Percentiles rank a stretch among this genome's conserved stretches.
These are phyloP conservation scores for Erithacus rubecula DNA, from an alignment of 2,797 vertebrate species.

Conservation along the genomic window DNA sequence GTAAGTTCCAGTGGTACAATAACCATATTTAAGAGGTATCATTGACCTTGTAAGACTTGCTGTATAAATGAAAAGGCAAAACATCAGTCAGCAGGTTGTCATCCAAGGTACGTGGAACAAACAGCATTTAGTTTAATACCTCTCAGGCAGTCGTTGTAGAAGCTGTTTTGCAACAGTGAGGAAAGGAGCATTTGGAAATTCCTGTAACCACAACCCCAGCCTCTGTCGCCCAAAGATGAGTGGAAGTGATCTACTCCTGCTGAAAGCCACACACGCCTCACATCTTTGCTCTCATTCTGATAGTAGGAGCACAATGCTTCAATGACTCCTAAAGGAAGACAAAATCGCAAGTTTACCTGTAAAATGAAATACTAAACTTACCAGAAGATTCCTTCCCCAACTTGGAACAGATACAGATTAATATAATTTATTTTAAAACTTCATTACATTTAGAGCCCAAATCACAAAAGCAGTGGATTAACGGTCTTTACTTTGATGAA, in stretches of 20 bases:
- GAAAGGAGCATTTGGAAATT: conserved; percentile 96
- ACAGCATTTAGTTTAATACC: conserved; percentile 72
- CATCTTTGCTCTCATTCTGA: conserved; percentile 78
- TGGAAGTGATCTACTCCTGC: conserved; percentile 87
- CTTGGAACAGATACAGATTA: not conserved
- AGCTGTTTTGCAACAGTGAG: conserved; percentile 78
- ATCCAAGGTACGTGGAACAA: not conserved
- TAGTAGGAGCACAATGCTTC: conserved; percentile 81
- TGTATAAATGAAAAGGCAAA: not conserved
- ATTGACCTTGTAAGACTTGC: not conserved
- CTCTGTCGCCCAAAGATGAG: conserved; percentile 86
- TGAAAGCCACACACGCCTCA: conserved; percentile 87
- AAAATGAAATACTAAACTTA: not conserved
- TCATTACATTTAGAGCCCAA: not conserved
- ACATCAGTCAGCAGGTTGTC: not conserved
- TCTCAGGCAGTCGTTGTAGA: conserved; percentile 76
- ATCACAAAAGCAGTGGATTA: not conserved
- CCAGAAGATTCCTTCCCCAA: not conserved
- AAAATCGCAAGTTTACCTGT: not conserved
- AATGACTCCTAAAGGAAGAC: conserved; percentile 78
- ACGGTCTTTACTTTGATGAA: not conserved
- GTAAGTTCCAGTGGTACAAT: not conserved
- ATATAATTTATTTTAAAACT: not conserved
- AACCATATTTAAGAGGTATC: not conserved
- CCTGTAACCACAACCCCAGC: conserved; percentile 96